phyloP scores from a whole-genome alignment of 1,140 invertebrate genomes.

The Rhynchophorus ferrugineus region DNA sequence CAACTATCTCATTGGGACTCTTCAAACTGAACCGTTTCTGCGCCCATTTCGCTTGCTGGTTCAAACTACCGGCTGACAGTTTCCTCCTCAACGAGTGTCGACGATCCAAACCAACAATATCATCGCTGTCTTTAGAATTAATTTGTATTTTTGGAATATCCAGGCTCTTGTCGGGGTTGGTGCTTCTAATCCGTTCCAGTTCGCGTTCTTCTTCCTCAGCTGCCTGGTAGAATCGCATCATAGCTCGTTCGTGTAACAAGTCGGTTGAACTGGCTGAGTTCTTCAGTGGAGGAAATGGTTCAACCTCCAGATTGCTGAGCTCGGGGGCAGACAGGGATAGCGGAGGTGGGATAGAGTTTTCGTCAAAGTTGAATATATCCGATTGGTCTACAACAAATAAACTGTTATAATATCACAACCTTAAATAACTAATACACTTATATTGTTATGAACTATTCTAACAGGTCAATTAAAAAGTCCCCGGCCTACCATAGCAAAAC shows the following conservation, averaged over 20 bases:
- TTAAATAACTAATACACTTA: too few relatives aligned
- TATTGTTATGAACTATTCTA: too few relatives aligned
- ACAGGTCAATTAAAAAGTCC: too few relatives aligned
- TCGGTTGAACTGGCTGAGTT: slow-evolving; percentile 74
- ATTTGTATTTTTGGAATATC: slow-evolving; percentile 40
- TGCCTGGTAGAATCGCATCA: slow-evolving; percentile 70
- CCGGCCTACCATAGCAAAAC: too few relatives aligned
- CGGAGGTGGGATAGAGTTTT: slow-evolving; percentile 49
- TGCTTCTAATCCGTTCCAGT: slow-evolving; percentile 36
- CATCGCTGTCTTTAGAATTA: slow-evolving; percentile 30
- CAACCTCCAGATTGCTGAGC: slow-evolving; percentile 46
- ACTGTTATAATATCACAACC: too few relatives aligned
- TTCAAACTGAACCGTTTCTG: slow-evolving; percentile 37
- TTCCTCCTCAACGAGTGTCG: slow-evolving; percentile 31
- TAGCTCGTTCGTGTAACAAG: slow-evolving; percentile 67
- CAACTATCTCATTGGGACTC: slow-evolving; percentile 33
- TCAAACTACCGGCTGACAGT: slow-evolving; percentile 28
- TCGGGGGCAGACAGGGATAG: slow-evolving; percentile 74
- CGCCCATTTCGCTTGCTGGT: slow-evolving; percentile 29
- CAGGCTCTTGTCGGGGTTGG: slow-evolving; percentile 14
- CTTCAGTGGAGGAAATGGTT: slow-evolving; percentile 50
- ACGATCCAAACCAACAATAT: slow-evolving; percentile 29
- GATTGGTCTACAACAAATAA: slow-evolving; percentile 23
- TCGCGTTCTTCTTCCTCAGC: slow-evolving; percentile 62
- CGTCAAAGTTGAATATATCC: slow-evolving; percentile 28